Evolutionary conservation across 2,888 invertebrate genomes (phyloP).

Genomic region (Cybosia mesomella): DNA sequence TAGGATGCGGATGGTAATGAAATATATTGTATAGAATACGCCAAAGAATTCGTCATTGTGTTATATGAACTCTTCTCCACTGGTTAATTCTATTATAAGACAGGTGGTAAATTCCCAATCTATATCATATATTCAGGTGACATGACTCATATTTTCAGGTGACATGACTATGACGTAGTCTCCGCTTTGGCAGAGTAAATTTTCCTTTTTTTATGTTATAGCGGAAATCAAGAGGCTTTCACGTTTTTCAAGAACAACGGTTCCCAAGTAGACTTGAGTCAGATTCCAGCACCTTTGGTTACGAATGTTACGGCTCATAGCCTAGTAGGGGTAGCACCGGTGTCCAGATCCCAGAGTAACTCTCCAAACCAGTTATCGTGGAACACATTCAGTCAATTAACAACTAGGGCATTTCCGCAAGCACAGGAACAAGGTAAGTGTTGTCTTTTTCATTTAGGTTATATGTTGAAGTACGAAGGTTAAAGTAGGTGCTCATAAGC

Average conservation of each 20-base stretch:
- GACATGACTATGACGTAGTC: too few relatives aligned
- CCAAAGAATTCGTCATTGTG: too few relatives aligned
- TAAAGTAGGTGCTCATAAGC: background rate
- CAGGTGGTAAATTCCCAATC: too few relatives aligned
- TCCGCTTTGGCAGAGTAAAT: too few relatives aligned
- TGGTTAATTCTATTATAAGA: too few relatives aligned
- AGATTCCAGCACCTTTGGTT: slow-evolving; percentile 65
- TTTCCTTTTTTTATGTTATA: slow-evolving; percentile 37
- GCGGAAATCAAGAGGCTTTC: slow-evolving; percentile 74
- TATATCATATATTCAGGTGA: too few relatives aligned
- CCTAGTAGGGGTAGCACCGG: slow-evolving; percentile 69
- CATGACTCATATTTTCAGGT: too few relatives aligned
- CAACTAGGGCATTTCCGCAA: slow-evolving; percentile 23
- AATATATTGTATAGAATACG: too few relatives aligned
- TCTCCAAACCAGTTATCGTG: slow-evolving; percentile 49
- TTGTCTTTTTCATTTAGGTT: background rate
- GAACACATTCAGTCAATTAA: slow-evolving; percentile 47
- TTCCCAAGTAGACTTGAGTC: slow-evolving; percentile 65
- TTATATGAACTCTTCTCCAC: too few relatives aligned
- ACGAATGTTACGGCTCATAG: slow-evolving; percentile 79
- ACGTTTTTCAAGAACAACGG: slow-evolving; percentile 75
- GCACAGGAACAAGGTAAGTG: slow-evolving; percentile 15
- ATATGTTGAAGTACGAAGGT: too few relatives aligned
- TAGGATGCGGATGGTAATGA: too few relatives aligned
- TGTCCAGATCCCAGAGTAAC: slow-evolving; percentile 19